phyloP scores from a whole-genome alignment of 1,140 invertebrate species.

The Triops longicaudatus region DNA sequence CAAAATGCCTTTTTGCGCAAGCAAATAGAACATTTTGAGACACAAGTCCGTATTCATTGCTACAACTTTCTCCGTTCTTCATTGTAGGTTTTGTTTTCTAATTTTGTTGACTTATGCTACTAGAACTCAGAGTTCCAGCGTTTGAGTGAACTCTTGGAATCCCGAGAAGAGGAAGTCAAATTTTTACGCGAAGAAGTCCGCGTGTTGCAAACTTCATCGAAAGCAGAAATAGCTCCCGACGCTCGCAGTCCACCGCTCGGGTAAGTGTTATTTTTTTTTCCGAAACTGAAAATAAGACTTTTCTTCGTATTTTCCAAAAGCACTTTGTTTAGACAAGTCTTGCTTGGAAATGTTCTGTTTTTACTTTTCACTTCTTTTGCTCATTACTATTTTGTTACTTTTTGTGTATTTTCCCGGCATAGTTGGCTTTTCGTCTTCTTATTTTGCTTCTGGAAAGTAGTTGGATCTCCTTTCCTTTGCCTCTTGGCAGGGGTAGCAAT shows the following conservation, averaged over 20 bases:
- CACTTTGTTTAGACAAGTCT: background rate
- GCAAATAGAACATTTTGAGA: slow-evolving; percentile 23
- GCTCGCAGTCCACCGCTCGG: background rate
- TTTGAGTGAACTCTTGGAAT: background rate
- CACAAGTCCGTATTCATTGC: background rate
- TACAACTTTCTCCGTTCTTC: background rate
- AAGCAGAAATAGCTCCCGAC: background rate
- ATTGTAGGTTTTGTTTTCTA: background rate
- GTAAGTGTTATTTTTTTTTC: background rate
- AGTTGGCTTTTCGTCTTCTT: slow-evolving; percentile 11
- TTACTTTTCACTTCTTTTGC: slow-evolving; percentile 2
- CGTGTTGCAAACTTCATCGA: background rate
- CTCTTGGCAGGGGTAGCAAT: slow-evolving; percentile 14
- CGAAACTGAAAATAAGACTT: background rate
- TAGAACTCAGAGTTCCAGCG: slow-evolving; percentile 7
- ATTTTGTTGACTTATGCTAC: background rate
- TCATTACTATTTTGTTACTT: background rate
- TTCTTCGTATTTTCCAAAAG: background rate
- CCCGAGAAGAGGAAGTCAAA: slow-evolving; percentile 18
- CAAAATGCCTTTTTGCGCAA: slow-evolving; percentile 30
- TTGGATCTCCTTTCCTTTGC: slow-evolving; percentile 5
- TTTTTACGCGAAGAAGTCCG: slow-evolving; percentile 6
- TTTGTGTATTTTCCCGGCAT: slow-evolving; percentile 17
- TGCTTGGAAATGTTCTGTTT: background rate
- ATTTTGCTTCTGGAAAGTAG: slow-evolving; percentile 15